Evolutionary conservation across 2,113 vertebrate species (phyloP), one percentile per base, ranked within the genome.

Genomic region (Monarcha castaneiventris): DNA sequence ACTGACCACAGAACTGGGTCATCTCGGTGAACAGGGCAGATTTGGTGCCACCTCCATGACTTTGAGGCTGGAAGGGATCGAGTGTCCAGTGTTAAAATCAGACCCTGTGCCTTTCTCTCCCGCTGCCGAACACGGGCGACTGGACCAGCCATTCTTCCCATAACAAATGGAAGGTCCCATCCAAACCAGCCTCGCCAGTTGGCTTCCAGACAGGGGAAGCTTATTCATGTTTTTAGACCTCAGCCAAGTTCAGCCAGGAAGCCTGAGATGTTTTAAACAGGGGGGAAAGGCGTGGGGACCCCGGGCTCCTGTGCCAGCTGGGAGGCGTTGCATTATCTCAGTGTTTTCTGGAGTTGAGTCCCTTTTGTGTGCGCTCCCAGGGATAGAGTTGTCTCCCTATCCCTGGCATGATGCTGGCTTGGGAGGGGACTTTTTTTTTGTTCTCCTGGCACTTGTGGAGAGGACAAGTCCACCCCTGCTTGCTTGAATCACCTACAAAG

Each of bases 171-270:
- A 94, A 81, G 33, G 92, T 93, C 91, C 89, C 92, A 30, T 89
- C 93, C 96, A 83, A 88, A 58, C 39, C 0, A 0, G 5, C 76
- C 32, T 72, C 55, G 67, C 94, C 97, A 96, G 75, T 8, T 97
- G 97, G 97, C 97, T 93, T 58, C n/a, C 10, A 7, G 89, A 95
- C 97, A 96, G 92, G 94, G 72, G 84, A 84, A 90, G 84, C 89
- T 97, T 89, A 95, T 96, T 95, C 94, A 30, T 84, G 93, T 90
- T 93, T 90, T 75, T 2, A 95, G 97, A 80, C 32, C 90, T 78
- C 96, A 95, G 95, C 96, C 95, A 96, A 95, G 95, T 43, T 56
- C 75, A 94, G 67, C 10, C 82, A 96, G 96, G 94, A 95, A 97
- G 89, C 27, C 73, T 92, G 94, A 91, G 91, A 92, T 93, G 90